A percentile compares a stretch with the other conserved stretches of the same genome.
phyloP scores from a whole-genome alignment of 2,797 vertebrate species.

The Enteromius thamalakanensis region DNA sequence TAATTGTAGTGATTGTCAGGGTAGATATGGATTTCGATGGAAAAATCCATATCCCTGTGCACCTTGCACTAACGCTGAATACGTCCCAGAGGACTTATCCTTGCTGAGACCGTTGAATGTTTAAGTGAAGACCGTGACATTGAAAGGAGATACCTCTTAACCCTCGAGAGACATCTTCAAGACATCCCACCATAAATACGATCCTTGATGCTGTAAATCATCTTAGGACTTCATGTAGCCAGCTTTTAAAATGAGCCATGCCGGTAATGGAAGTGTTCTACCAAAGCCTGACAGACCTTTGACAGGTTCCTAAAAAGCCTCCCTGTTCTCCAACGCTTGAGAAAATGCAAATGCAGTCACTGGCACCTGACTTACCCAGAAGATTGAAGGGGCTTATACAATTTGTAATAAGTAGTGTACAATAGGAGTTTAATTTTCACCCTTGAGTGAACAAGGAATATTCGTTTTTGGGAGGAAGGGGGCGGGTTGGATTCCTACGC shows the following conservation, averaged over 20 bases:
- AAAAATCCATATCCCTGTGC: constrained; percentile 9
- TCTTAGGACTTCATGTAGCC: background rate
- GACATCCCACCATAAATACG: background rate
- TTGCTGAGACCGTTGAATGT: background rate
- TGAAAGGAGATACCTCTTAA: constrained; percentile 28
- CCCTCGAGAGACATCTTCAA: constrained; percentile 19
- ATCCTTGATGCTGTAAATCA: constrained; percentile 12
- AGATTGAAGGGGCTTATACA: constrained; percentile 61
- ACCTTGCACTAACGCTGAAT: background rate
- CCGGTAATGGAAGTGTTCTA: constrained; percentile 9
- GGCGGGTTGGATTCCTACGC: constrained; percentile 18
- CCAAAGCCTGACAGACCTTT: constrained; percentile 20
- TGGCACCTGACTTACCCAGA: constrained; percentile 61
- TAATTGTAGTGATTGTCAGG: background rate
- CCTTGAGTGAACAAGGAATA: constrained; percentile 60
- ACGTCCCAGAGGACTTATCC: too few species aligned
- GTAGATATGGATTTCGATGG: constrained; percentile 7
- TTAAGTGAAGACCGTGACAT: constrained; percentile 10
- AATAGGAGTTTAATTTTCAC: constrained; percentile 69
- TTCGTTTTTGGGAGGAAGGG: constrained; percentile 42
- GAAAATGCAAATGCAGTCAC: constrained; percentile 48
- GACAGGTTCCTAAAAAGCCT: constrained; percentile 36
- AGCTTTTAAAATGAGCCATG: constrained; percentile 9
- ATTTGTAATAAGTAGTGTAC: constrained; percentile 60
- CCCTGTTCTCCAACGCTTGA: constrained; percentile 4